Evolutionary conservation across 2,888 invertebrate species (phyloP).

Genomic region (Ochlodes sylvanus): DNA sequence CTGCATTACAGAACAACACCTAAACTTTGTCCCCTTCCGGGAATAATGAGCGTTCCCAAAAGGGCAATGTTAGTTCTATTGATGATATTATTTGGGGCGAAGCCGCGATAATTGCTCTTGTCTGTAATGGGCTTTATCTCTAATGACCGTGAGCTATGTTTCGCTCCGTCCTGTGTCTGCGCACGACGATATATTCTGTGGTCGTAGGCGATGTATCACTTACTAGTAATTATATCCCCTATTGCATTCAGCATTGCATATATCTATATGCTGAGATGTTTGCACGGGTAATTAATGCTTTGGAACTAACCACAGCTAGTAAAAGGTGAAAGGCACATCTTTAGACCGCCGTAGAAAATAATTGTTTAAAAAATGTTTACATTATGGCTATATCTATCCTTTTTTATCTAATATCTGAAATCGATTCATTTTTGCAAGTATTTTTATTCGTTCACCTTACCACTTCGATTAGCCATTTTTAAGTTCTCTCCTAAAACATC

Average conservation of each 20-base stretch:
- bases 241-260: not conserved
- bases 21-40: constrained; percentile 22
- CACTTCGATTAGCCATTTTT: too few species aligned
- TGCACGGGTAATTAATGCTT: not conserved
- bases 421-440: too few species aligned
- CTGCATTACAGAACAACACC: constrained; percentile 17
- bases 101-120: constrained; percentile 38
- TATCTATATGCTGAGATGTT: not conserved
- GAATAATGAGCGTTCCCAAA: constrained; percentile 29
- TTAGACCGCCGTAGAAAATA: too few species aligned
- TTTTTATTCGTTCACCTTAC: too few species aligned
- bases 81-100: constrained; percentile 21
- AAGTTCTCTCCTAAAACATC: too few species aligned
- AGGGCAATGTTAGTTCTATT: constrained; percentile 28
- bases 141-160: constrained; percentile 45
- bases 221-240: constrained; percentile 15
- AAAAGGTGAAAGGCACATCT: too few species aligned
- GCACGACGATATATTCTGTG: constrained; percentile 45
- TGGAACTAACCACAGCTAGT: too few species aligned
- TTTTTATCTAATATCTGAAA: too few species aligned
- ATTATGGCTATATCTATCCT: too few species aligned
- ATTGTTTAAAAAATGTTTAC: too few species aligned
- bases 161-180: constrained; percentile 44
- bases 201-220: constrained; percentile 43
- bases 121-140: constrained; percentile 42